These are phyloP conservation scores for Leptinotarsa undecemlineata DNA, from an alignment of 1,140 invertebrate genomes.

Conservation along the genomic window DNA sequence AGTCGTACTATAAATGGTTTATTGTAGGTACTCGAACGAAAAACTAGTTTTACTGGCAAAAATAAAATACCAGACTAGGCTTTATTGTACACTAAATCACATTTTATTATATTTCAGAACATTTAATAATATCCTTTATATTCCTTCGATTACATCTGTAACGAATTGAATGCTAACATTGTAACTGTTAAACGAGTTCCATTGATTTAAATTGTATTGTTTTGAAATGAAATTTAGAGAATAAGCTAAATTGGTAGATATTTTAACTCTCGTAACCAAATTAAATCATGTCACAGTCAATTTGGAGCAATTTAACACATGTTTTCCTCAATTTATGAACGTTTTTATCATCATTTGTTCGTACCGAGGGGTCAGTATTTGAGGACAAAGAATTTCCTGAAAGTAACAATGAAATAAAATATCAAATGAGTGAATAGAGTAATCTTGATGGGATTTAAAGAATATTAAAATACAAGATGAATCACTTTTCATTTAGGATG, in stretches of 20 bases:
- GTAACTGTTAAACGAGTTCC: constrained; percentile 14
- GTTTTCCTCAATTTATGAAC: constrained; percentile 14
- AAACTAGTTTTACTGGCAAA: constrained; percentile 22
- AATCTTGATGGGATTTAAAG: too few species aligned
- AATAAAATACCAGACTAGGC: constrained; percentile 22
- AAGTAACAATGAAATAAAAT: too few species aligned
- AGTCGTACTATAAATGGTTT: constrained; percentile 28
- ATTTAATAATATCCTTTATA: constrained; percentile 22
- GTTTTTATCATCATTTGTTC: background rate
- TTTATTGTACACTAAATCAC: constrained; percentile 26
- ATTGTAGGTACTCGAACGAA: constrained; percentile 18
- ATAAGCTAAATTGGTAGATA: constrained; percentile 18
- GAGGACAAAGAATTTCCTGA: too few species aligned
- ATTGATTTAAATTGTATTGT: constrained; percentile 18
- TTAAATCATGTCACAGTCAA: constrained; percentile 26
- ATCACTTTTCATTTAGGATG: too few species aligned
- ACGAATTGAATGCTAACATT: constrained; percentile 13
- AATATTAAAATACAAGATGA: too few species aligned
- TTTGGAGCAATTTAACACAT: constrained; percentile 21
- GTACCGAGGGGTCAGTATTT: too few species aligned
- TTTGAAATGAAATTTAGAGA: constrained; percentile 17
- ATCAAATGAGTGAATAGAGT: too few species aligned
- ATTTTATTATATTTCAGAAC: constrained; percentile 27
- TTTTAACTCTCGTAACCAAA: constrained; percentile 13
- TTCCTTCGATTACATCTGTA: constrained; percentile 15